phyloP scores from a whole-genome alignment of 1,140 invertebrate genomes.

The Helicoverpa armigera region DNA sequence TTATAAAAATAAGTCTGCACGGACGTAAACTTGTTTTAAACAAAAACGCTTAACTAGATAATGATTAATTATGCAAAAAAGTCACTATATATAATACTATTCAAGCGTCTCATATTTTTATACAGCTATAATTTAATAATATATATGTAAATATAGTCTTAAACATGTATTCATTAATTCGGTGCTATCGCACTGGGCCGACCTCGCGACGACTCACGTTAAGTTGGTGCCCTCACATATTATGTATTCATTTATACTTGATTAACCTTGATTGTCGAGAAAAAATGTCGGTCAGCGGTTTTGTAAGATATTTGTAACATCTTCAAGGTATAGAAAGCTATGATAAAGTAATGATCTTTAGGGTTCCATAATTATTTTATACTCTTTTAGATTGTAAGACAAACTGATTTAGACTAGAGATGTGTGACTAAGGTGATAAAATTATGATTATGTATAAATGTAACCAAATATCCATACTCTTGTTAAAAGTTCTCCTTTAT shows the following conservation, averaged over 20 bases:
- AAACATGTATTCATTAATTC: background rate
- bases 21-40: too few species aligned
- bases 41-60: too few species aligned
- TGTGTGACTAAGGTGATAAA: too few species aligned
- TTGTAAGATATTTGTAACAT: slow-evolving; percentile 3
- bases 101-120: background rate
- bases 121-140: background rate
- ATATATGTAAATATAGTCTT: background rate
- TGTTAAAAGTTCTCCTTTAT: too few species aligned
- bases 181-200: background rate
- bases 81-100: background rate
- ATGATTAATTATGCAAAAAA: too few species aligned
- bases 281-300: slow-evolving; percentile 12
- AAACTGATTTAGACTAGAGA: too few species aligned
- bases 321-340: background rate
- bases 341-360: too few species aligned
- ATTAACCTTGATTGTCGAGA: background rate
- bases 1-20: too few species aligned
- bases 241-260: slow-evolving; percentile 16
- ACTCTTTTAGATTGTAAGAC: too few species aligned
- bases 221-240: slow-evolving; percentile 1
- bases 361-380: too few species aligned
- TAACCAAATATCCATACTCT: too few species aligned
- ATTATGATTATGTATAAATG: too few species aligned
- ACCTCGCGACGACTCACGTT: slow-evolving; percentile 4